Conservation (phyloP, 2,113 vertebrate species). For the Tachuris rubrigastra region DNA sequence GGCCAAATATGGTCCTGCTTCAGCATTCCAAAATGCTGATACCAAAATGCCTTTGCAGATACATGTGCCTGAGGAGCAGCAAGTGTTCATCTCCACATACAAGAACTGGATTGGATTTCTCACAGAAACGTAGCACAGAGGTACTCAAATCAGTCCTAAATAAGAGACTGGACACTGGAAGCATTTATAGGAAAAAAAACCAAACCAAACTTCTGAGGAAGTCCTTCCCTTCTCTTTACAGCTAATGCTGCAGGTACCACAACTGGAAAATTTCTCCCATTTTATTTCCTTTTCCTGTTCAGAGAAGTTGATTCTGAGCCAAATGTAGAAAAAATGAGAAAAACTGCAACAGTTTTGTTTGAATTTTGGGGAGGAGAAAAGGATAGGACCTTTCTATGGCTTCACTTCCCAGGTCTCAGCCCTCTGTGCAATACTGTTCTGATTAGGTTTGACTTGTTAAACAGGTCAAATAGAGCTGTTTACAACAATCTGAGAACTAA, state of each 20-base stretch:
- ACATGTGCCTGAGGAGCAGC: not conserved
- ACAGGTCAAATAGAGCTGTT: not conserved
- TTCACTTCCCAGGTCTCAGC: not conserved
- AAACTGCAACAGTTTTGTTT: not conserved
- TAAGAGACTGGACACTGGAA: not conserved
- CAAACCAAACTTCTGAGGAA: not conserved
- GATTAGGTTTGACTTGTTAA: not conserved
- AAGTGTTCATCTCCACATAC: not conserved
- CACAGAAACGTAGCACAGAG: not conserved
- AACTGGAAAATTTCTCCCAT: not conserved
- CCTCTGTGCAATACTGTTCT: not conserved
- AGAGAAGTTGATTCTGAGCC: not conserved
- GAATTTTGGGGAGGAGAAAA: not conserved
- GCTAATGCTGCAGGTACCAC: not conserved
- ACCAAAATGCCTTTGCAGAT: not conserved
- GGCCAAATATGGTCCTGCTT: constrained; percentile 72
- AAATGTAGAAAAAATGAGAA: not conserved
- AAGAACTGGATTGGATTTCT: not conserved
- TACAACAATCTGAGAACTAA: not conserved
- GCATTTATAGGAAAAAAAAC: not conserved
- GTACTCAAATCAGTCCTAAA: not conserved
- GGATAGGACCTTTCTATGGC: not conserved
- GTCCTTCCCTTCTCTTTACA: not conserved
- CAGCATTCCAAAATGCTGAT: not conserved
- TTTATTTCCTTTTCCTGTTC: not conserved